Evolutionary conservation across 2,797 vertebrate species (phyloP), one percentile per base, ranked within the genome.

Genomic region (Myotis myotis): DNA sequence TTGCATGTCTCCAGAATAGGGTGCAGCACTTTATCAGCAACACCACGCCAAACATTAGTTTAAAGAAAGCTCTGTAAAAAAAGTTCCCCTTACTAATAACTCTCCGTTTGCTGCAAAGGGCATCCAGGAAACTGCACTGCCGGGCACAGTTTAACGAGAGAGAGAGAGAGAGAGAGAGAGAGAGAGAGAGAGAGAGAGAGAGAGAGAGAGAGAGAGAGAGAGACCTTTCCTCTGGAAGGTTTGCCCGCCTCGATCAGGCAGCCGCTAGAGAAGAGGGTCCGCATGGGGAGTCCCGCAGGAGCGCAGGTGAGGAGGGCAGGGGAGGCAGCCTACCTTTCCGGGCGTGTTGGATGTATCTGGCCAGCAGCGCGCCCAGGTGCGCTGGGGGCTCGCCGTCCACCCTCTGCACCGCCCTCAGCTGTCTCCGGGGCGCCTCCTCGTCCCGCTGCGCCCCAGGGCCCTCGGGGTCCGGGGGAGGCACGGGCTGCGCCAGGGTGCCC

Each of bases 301-400:
- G 36, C 49, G 3, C 66, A 33, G 70, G 72, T 0, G 74, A 33
- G 25, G 28, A 47, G 25, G 23, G 3, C 4, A 1, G 23, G 11
- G 10, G 51, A 11, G 10, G 10, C 41, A 5, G 28, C 0, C 41
- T 97, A 99, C 99, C 99, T 99, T 99, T 99, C 95, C 99, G 98
- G 96, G 98, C 96, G 94, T 98, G 98, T 97, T 99, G 99, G 95
- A 99, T 99, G 85, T 99, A 99, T 97, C 98, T 99, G 90, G 99
- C 99, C 96, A 99, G 97, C 96, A 99, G 97, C 82, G 99, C 98
- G 0, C 98, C 98, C 75, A 99, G 98, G 98, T 98, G 99, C 81
- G 98, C 98, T 51, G 98, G 98, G 64, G 98, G 98, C 91, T 99
- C 99, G 0, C 98, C 98, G 9, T 99, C 98, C 15, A 97, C 88